Percentiles rank a stretch among this genome's conserved stretches.
Evolutionary conservation across 1,140 invertebrate genomes (phyloP).

Genomic region (Halesus radiatus): DNA sequence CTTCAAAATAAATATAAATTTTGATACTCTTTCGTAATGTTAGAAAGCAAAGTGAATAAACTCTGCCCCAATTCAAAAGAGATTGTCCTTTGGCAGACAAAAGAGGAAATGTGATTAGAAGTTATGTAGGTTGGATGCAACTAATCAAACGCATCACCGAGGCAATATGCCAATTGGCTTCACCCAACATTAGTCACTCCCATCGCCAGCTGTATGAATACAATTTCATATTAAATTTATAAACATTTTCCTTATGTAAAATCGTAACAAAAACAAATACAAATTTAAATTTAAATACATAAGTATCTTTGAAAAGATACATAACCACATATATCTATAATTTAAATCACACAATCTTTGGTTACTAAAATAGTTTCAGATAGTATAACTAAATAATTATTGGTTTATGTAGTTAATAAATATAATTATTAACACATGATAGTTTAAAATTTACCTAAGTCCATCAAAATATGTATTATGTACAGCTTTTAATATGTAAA

Average conservation of each 20-base stretch:
- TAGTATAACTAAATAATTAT: too few species aligned
- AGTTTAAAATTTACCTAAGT: too few species aligned
- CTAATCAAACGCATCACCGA: background rate
- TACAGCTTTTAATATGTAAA: too few species aligned
- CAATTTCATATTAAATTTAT: background rate
- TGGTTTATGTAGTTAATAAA: too few species aligned
- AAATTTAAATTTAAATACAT: background rate
- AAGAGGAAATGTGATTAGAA: conserved; percentile 43
- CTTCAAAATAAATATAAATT: too few species aligned
- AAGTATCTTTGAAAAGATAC: background rate
- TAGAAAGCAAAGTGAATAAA: conserved; percentile 22
- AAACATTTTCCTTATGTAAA: background rate
- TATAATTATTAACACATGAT: too few species aligned
- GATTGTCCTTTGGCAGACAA: conserved; percentile 51
- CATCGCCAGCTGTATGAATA: background rate
- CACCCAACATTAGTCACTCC: background rate
- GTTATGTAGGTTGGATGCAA: background rate
- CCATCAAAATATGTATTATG: too few species aligned
- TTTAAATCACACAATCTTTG: too few species aligned
- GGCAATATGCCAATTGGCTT: conserved; percentile 25
- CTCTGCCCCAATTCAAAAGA: conserved; percentile 23
- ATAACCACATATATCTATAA: too few species aligned
- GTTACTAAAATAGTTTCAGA: too few species aligned
- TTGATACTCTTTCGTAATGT: background rate
- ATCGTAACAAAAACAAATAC: background rate